Conservation (phyloP, 2,888 invertebrate species). For the Zygothrica quintamaculata region DNA sequence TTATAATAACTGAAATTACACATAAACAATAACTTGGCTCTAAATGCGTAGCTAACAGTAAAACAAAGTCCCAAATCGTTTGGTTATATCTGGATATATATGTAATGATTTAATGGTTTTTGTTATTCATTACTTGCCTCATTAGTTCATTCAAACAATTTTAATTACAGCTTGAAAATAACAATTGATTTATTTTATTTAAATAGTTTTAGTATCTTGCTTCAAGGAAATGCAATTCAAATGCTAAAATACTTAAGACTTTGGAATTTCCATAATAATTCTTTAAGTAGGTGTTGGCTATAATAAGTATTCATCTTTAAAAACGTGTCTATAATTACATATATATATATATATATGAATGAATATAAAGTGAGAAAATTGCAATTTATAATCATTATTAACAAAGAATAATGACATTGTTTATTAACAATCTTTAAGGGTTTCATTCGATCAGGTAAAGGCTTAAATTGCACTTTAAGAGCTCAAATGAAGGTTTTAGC, state of each 20-base stretch:
- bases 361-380: too few relatives aligned
- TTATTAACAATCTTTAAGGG: background rate
- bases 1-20: constrained; percentile 7
- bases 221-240: constrained; percentile 18
- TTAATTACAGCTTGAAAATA: too few relatives aligned
- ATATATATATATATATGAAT: too few relatives aligned
- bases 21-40: constrained; percentile 6
- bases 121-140: too few relatives aligned
- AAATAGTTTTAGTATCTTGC: background rate
- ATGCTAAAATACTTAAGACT: constrained; percentile 1
- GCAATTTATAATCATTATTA: background rate
- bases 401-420: background rate
- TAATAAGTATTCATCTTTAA: constrained; percentile 1
- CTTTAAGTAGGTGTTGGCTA: constrained; percentile 2
- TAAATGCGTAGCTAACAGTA: constrained; percentile 8
- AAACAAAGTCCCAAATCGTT: background rate
- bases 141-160: too few relatives aligned
- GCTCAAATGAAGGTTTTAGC: constrained; percentile 11
- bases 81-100: background rate
- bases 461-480: constrained; percentile 1
- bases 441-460: constrained; percentile 6
- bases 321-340: constrained; percentile 27
- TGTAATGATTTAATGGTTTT: background rate
- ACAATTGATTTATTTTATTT: too few relatives aligned
- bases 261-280: constrained; percentile 3